Evolutionary conservation across 2,797 vertebrate genomes (phyloP), one percentile per base, ranked within the genome.

Genomic region (Poeciliopsis gracilis): DNA sequence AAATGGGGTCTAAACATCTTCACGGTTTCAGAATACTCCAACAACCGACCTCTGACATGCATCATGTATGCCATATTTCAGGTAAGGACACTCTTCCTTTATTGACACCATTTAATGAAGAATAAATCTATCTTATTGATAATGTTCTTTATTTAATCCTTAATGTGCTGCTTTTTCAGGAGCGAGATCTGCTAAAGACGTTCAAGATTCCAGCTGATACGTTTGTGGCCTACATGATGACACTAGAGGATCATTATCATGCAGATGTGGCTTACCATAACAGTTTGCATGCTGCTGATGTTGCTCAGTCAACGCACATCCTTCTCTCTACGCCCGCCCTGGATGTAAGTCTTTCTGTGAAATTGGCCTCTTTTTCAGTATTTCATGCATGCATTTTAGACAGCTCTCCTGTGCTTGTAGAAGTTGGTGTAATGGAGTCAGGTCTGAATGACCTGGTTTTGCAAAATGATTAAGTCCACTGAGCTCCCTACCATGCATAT

Each of bases 41-140:
- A 98, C 90, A 96, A 94, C 89, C 94, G 98, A 76, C 98, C 98
- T 0, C 97, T 99, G 2, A 99, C 98, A 41, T 99, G 98, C 94
- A 99, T 99, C 89, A 99, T 99, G 98, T 99, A 99, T 0, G 97
- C 98, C 72, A 99, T 99, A 82, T 99, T 99, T 88, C 98, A 99
- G 97, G 98, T 99, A 76, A 0, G 96, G 91, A 33, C 2, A 28
- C 5, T 45, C 4, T 49, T 45, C 0, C 11, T 75, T 67, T 10
- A n/a, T 70, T 36, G 33, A 23, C 5, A 0, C 61, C 5, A 75
- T 72, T 28, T 25, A 67, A 5, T 30, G 18, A n/a, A 16, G 10
- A 15, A 6, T 11, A 67, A 28, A 59, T 30, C 43, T 45, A 47
- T 46, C 41, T 23, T 15, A 23, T 30, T 47, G 28, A 9, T 33